A percentile compares a stretch with the other conserved stretches of the same genome.
Conservation (phyloP, 2,113 vertebrate genomes). For the Mirza zaza region DNA sequence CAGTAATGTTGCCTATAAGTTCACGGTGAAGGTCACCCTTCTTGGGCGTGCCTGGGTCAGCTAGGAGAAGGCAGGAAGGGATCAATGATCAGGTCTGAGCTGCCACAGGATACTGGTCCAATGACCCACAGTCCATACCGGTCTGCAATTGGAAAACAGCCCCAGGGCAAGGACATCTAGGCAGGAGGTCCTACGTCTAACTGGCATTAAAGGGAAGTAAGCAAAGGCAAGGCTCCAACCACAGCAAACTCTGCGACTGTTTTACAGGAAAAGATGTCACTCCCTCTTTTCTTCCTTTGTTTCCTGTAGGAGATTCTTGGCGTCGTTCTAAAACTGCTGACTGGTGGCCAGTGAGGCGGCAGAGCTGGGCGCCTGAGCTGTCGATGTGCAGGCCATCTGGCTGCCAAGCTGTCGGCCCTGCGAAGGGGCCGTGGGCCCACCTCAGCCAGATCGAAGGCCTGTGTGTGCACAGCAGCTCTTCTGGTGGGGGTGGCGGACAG, state of each 20-base stretch:
- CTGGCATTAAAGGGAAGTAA: background rate
- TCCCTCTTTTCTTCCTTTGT: constrained; percentile 4
- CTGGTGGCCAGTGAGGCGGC: background rate
- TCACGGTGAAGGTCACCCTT: background rate
- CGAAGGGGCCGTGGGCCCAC: background rate
- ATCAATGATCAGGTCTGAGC: background rate
- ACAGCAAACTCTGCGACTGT: background rate
- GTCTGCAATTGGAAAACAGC: background rate
- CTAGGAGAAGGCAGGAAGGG: background rate
- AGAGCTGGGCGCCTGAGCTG: constrained; percentile 10
- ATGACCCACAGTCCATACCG: background rate
- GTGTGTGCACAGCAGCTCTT: background rate
- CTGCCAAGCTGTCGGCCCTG: constrained; percentile 49
- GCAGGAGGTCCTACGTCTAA: background rate
- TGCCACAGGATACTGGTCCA: background rate
- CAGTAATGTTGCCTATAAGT: background rate
- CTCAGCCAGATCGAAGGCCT: background rate
- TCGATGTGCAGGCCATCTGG: constrained; percentile 47
- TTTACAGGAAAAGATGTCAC: background rate
- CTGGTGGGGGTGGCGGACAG: background rate
- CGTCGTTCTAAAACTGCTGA: constrained; percentile 5
- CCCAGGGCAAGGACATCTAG: background rate
- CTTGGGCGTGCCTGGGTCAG: background rate
- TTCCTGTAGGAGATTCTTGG: background rate
- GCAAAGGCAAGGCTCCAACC: background rate